Conservation (phyloP, 2,113 vertebrate genomes). For the Microcebus murinus region DNA sequence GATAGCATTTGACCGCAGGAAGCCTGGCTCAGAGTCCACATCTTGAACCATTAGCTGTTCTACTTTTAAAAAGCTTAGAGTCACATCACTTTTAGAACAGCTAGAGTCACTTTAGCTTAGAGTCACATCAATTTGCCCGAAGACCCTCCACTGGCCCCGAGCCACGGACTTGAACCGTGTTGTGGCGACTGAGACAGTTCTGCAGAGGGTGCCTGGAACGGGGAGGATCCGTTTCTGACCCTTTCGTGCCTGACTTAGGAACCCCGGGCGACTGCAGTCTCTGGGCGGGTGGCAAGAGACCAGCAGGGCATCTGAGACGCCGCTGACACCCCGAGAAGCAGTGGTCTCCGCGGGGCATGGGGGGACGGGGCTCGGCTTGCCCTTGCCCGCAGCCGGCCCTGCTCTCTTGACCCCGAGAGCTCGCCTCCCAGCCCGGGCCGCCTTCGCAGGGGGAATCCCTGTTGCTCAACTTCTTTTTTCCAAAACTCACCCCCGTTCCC, state of each 20-base stretch:
- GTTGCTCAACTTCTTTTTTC: conserved; percentile 73
- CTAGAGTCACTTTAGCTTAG: no score
- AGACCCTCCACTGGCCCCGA: neutral
- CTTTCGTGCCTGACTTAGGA: neutral
- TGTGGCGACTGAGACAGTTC: neutral
- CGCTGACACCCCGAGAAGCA: neutral
- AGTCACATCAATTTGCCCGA: neutral
- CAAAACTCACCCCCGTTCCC: conserved; percentile 67
- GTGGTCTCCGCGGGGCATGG: accelerated
- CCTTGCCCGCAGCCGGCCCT: neutral
- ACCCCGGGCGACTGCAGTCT: neutral
- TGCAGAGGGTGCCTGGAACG: accelerated
- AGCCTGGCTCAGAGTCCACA: neutral
- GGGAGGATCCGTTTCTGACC: neutral
- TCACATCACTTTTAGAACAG: neutral
- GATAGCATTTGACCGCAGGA: neutral
- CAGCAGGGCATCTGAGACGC: accelerated
- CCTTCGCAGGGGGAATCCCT: conserved; percentile 72
- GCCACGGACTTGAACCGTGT: neutral
- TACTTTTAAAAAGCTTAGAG: neutral
- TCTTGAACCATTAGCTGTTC: neutral
- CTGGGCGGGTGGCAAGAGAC: neutral
- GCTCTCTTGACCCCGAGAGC: conserved; percentile 58
- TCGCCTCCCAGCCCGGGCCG: neutral
- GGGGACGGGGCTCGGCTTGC: accelerated